Conservation (phyloP, 2,888 invertebrate genomes). For the Heteromyza rotundicornis region DNA sequence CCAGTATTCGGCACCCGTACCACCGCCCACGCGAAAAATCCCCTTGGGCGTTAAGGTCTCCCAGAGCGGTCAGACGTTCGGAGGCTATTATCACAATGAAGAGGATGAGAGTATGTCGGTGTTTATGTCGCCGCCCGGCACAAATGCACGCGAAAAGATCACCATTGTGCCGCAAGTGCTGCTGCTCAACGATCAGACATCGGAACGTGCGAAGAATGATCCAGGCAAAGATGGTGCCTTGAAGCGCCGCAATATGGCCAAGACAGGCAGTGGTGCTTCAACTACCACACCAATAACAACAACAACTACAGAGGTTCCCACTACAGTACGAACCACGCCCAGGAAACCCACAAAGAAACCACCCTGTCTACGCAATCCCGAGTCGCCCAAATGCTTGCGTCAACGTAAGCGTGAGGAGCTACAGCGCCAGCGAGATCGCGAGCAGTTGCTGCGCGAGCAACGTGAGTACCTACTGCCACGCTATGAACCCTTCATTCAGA, state of each 20-base stretch:
- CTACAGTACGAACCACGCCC: conserved; percentile 35
- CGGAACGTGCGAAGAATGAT: conserved; percentile 30
- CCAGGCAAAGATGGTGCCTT: conserved; percentile 21
- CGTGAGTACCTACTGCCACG: conserved; percentile 49
- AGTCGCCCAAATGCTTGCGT: conserved; percentile 55
- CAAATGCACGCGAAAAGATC: conserved; percentile 45
- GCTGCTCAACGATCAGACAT: conserved; percentile 55
- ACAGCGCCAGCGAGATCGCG: conserved; percentile 55
- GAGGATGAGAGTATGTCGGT: conserved; percentile 41
- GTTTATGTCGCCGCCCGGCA: conserved; percentile 40
- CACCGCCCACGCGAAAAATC: conserved; percentile 51
- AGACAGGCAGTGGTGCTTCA: conserved; percentile 26
- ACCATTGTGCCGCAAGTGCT: conserved; percentile 59
- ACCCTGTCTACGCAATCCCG: conserved; percentile 54
- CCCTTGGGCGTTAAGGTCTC: conserved; percentile 34
- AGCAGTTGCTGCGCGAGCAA: conserved; percentile 53
- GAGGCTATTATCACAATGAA: conserved; percentile 52
- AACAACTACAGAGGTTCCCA: conserved; percentile 29
- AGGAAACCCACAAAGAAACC: conserved; percentile 55
- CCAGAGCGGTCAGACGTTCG: conserved; percentile 41
- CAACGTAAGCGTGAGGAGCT: conserved; percentile 57
- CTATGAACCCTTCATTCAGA: conserved; percentile 56
- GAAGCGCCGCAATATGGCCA: conserved; percentile 29
- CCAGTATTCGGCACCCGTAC: conserved; percentile 53
- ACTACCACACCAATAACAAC: conserved; percentile 32